A percentile compares a stretch with the other conserved stretches of the same genome.
Evolutionary conservation across 1,140 invertebrate genomes (phyloP).

Genomic region (Papilio helenus): DNA sequence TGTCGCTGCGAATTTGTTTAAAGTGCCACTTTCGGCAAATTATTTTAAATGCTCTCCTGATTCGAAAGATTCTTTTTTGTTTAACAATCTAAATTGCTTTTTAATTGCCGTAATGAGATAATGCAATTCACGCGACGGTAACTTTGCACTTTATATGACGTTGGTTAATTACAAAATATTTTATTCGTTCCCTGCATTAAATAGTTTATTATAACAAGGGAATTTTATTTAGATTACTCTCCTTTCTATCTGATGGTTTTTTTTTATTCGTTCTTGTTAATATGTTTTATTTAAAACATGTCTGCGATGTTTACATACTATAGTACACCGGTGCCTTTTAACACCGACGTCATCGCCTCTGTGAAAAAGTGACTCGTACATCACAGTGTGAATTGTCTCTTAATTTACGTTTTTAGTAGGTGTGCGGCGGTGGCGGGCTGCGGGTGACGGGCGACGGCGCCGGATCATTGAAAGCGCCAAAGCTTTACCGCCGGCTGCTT

Average conservation of each 20-base stretch:
- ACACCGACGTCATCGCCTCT: slow-evolving; percentile 55
- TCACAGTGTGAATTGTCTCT: slow-evolving; percentile 71
- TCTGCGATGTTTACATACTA: slow-evolving; percentile 65
- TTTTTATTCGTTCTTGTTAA: slow-evolving; percentile 66
- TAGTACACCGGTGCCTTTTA: slow-evolving; percentile 50
- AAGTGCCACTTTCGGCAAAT: slow-evolving; percentile 38
- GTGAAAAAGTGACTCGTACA: slow-evolving; percentile 59
- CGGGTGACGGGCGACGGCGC: slow-evolving; percentile 48
- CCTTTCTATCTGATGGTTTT: no score
- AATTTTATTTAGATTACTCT: neutral
- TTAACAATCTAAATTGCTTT: slow-evolving; percentile 33
- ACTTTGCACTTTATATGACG: slow-evolving; percentile 19
- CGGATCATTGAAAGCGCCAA: slow-evolving; percentile 73
- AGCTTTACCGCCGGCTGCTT: slow-evolving; percentile 67
- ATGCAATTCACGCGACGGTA: slow-evolving; percentile 30
- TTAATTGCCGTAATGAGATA: slow-evolving; percentile 40
- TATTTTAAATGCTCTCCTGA: slow-evolving; percentile 38
- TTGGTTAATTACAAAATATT: slow-evolving; percentile 30
- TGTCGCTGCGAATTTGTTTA: slow-evolving; percentile 38
- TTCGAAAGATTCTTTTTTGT: slow-evolving; percentile 32
- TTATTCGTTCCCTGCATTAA: neutral
- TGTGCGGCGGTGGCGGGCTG: slow-evolving; percentile 47
- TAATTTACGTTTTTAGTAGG: slow-evolving; percentile 67
- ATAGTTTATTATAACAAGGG: neutral
- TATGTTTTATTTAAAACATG: slow-evolving; percentile 72